Evolutionary conservation across 2,113 vertebrate genomes (phyloP).

Genomic region (Sinocyclocheilus anshuiensis): DNA sequence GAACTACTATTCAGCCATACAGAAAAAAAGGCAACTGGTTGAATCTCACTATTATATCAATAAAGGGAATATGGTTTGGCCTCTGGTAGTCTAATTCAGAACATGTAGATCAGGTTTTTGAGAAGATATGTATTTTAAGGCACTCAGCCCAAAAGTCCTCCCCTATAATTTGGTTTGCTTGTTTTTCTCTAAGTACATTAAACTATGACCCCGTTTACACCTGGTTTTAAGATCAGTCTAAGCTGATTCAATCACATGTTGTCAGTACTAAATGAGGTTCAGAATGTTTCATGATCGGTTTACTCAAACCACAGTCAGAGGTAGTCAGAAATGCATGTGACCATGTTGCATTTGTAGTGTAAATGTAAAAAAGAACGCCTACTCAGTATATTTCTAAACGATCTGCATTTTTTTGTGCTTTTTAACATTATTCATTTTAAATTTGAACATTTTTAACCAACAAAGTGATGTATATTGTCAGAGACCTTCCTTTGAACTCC

Average conservation of each 20-base stretch:
- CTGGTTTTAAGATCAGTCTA: neutral
- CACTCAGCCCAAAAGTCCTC: conserved; percentile 8
- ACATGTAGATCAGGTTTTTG: neutral
- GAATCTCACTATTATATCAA: neutral
- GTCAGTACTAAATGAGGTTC: neutral
- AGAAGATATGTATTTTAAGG: conserved; percentile 14
- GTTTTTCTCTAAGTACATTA: neutral
- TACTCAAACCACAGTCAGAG: neutral
- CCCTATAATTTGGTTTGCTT: conserved; percentile 8
- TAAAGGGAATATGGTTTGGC: neutral
- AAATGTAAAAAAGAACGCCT: neutral
- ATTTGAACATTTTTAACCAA: neutral
- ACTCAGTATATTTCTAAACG: neutral
- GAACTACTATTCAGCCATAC: neutral
- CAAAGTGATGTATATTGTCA: neutral
- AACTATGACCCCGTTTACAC: neutral
- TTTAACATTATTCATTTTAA: neutral
- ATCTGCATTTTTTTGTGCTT: neutral
- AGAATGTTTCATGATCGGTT: neutral
- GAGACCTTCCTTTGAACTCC: neutral
- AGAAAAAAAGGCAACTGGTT: neutral
- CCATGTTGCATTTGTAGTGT: conserved; percentile 12
- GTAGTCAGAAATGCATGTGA: neutral
- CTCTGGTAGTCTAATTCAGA: neutral
- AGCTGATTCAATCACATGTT: neutral